Base-by-base conservation (phyloP, 2,113 vertebrate species). In the Nipponia nippon region DNA sequence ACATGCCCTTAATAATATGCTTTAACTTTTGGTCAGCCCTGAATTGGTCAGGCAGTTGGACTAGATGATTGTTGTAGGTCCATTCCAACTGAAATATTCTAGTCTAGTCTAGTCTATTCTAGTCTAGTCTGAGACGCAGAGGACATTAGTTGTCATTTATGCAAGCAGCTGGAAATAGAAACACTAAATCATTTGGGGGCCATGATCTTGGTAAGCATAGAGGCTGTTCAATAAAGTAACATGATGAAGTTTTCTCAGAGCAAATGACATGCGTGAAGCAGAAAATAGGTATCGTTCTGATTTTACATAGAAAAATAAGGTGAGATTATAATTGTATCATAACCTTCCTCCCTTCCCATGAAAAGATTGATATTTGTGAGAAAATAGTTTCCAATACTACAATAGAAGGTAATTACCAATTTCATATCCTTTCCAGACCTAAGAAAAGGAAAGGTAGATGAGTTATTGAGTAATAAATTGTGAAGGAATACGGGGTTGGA, bases 381-480 rank as follows among this genome's bases (percentile, higher is more conserved):
- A 40, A 91, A 82, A 81, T 84, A 49, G 75, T 92, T 95, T 80
- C 53, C 76, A 84, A 85, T 42, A 79, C 44, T 53, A 40, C 52
- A 46, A 13, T 23, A 81, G 44, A 77, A 83, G 27, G 53, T 70
- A 91, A 95, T 93, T 96, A 96, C 49, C 53, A 93, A 90, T 90
- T 63, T 87, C 89, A 78, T 84, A 71, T 88, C 65, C 87, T 91
- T 92, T 95, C 53, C 76, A 89, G 66, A 93, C 26, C 36, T 52
- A 90, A 67, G 77, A 88, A 92, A 90, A 84, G 32, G 69, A 83
- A 90, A 69, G 16, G 26, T 44, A 66, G 56, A 44, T 76, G 58
- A 97, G 12, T 79, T 91, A 89, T 47, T 36, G 49, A 26, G 61
- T 87, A 91, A 97, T 93, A 97, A 94, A 58, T 91, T 55, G 18